Evolutionary conservation across 2,888 invertebrate species (phyloP), one percentile per base, ranked within the genome.

Genomic region (Hermodice carunculata): DNA sequence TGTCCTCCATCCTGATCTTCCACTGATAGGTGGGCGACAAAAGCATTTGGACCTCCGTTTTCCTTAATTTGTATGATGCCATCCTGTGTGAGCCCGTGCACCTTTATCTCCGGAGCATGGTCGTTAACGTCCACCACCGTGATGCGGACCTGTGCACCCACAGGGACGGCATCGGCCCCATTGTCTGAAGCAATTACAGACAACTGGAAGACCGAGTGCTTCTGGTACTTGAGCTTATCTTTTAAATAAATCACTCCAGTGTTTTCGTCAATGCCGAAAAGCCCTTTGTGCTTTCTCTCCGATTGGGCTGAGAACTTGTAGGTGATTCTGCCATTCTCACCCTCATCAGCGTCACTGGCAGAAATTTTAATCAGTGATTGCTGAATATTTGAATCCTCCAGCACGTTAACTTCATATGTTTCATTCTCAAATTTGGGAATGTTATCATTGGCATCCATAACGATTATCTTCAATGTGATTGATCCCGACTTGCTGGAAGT

Each of bases 91-190:
- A 94, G 91, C 64, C 96, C 87, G 83, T 94, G 93, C 29, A 94
- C 93, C 74, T 93, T 94, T 1, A 94, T 89, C 8, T 92, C 89
- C 60, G 94, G 94, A 0, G 93, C 95, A 85, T 97, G 95, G 88
- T 97, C 97, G 73, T 92, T 87, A 0, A 96, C 93, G 1, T 93
- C 92, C 22, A 94, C 70, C 14, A 81, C 73, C 24, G 56, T 72
- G 28, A 78, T 69, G 56, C 68, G 91, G 89, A 83, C 77, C 4
- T 69, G 66, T 3, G 96, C 94, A 79, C 91, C 91, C 6, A 93
- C 94, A 83, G 91, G 93, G 0, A 92, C 90, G 40, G 92, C 88
- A 2, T 92, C 92, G 59, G 61, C 53, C 11, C 70, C 71, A 14
- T 53, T 52, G 26, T 71, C 70, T 22, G 32, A 29, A 22, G 69